Base-by-base conservation (phyloP, 2,888 invertebrate species). In the Brachyopa scutellaris region DNA sequence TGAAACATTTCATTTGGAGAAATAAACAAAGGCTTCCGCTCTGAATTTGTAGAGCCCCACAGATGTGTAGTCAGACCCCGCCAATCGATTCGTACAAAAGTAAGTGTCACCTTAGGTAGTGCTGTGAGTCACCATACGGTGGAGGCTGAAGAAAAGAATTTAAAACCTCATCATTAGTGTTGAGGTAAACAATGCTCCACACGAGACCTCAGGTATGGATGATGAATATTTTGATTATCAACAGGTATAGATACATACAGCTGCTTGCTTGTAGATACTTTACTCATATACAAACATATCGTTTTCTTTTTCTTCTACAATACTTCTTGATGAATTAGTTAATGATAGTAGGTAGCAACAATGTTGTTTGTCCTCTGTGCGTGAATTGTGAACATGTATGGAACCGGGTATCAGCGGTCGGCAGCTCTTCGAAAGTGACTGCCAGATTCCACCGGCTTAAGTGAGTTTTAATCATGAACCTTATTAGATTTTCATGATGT, bases 1-100 rank as follows among this genome's bases (percentile, higher is more conserved):
- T 82, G 82, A 82, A 59, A 72, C 59, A 72, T 61, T 72, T 47
- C 19, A 66, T 61, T 38, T 38, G 53, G 53, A 40, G 64, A 38
- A 26, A 15, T 21, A 76, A 82, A 76, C 70, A 82, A 82, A 77
- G 66, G 64, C 21, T 31, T 74, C 31, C 40, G 40, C 15, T 74
- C 23, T 33, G 33, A 9, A 31, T 45, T 55, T 33, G 31, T 15
- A 23, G 13, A 23, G 38, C 8, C 26, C 19, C n/a, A 2, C 47
- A 38, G 64, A 15, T 36, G 42, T 51, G 4, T 8, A 13, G 15
- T 8, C 15, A 47, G 13, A 31, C 29, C 38, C 7, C 31, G 13
- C 29, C 17, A 38, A 59, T 49, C 47, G 26, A 57, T 38, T 59
- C 29, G 29, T n/a, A 19, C 13, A 59, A 23, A 26, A 47, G 19